Evolutionary conservation across 2,113 vertebrate genomes (phyloP).

Genomic region (Tenebrosternarchus preto): DNA sequence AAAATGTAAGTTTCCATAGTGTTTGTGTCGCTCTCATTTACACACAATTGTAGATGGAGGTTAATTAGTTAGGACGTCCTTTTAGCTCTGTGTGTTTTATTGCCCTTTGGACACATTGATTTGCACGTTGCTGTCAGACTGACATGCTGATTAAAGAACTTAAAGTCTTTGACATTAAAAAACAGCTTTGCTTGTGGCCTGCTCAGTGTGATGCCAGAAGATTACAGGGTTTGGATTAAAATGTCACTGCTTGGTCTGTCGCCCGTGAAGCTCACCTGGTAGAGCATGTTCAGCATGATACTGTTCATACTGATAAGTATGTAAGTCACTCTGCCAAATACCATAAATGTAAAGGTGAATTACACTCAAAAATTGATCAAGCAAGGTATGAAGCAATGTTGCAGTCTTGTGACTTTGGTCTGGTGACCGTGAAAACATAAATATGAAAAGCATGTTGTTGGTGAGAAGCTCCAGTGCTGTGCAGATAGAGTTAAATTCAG

Average conservation of each 20-base stretch:
- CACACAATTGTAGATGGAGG: background rate
- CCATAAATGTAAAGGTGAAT: too few species aligned
- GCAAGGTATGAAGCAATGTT: too few species aligned
- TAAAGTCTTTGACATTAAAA: background rate
- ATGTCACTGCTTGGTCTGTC: conserved; percentile 6
- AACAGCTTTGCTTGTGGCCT: background rate
- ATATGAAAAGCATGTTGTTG: too few species aligned
- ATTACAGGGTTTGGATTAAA: conserved; percentile 19
- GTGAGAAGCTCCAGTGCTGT: background rate
- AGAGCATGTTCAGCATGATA: too few species aligned
- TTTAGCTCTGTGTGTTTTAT: background rate
- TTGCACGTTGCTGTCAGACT: background rate
- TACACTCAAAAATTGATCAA: too few species aligned
- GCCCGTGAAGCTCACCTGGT: too few species aligned
- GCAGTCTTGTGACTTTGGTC: too few species aligned
- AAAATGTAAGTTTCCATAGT: conserved; percentile 3
- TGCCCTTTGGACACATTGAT: background rate
- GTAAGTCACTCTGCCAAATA: too few species aligned
- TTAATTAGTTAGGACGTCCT: conserved; percentile 14
- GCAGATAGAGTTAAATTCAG: too few species aligned
- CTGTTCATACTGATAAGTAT: too few species aligned
- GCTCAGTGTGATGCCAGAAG: conserved; percentile 4
- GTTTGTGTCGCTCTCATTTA: conserved; percentile 9
- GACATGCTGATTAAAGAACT: background rate
- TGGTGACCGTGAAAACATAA: too few species aligned